Percentiles rank a stretch among this genome's conserved stretches.
phyloP scores from a whole-genome alignment of 2,797 vertebrate genomes.

The Hylomyscus alleni region DNA sequence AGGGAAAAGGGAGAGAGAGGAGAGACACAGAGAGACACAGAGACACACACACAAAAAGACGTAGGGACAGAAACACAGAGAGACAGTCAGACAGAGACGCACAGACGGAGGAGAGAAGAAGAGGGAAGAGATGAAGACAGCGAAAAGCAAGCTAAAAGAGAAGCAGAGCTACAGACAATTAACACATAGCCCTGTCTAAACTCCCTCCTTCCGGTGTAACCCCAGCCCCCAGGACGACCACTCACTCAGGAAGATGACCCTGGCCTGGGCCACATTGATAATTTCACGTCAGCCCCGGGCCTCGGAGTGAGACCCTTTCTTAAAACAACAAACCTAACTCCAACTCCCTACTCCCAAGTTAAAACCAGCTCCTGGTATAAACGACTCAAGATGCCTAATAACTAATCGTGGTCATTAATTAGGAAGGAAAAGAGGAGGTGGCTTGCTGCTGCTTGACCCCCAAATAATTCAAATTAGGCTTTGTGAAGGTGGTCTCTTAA shows the following conservation, averaged over 20 bases:
- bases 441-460: slow-evolving; percentile 77
- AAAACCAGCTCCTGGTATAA: slow-evolving; percentile 35
- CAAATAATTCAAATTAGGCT: slow-evolving; percentile 58
- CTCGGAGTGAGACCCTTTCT: neutral
- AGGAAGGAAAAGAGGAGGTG: slow-evolving; percentile 78
- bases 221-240: neutral
- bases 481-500: slow-evolving; percentile 59
- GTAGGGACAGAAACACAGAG: neutral
- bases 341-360: neutral
- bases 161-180: neutral
- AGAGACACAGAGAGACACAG: fast-evolving
- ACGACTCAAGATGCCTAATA: slow-evolving; percentile 71
- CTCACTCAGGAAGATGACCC: neutral
- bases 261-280: neutral
- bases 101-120: neutral
- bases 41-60: neutral
- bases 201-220: neutral
- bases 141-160: neutral
- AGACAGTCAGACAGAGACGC: neutral
- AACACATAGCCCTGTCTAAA: neutral
- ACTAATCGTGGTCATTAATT: slow-evolving; percentile 83
- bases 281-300: neutral
- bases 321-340: neutral
- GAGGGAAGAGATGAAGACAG: neutral
- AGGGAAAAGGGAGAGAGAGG: neutral